Evolutionary conservation across 1,140 invertebrate species (phyloP), one percentile per base, ranked within the genome.

Genomic region (Globodera ellingtonae): DNA sequence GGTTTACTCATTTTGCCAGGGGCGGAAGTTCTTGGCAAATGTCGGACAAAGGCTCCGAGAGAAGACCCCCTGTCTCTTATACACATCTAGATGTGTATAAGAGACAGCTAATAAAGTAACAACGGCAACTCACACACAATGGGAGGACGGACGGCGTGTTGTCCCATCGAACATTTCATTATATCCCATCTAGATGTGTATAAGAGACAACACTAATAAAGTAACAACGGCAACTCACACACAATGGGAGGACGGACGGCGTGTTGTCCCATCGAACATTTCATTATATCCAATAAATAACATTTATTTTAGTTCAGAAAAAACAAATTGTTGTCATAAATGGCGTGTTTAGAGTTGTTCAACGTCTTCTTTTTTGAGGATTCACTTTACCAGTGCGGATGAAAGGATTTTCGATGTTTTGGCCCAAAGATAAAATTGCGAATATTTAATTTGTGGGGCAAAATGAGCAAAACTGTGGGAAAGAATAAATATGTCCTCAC

Each of bases 381-480:
- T 35, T 62, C 10, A 52, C 50, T 9, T 52, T 52, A 13, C 10
- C 50, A 35, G 35, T 35, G 10, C 50, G 50, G 50, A 52, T 52
- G 50, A 52, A 4, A 13, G 50, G 50, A 62, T 62, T 62, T 62
- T 62, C 35, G 15, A 62, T 35, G 15, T 18, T 52, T 35, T 52
- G 52, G 56, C 10, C 35, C 35, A 35, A 35, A 35, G 35, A 35
- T 35, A 35, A 35, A 35, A 35, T 35, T 3, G 56, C 6, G 56
- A 62, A 62, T 62, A 62, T 62, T 62, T 62, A 52, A 52, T 62
- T 18, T 18, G 13, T 13, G 13, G 56, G 10, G 18, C 56, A 6
- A 62, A 62, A 62, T 62, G 56, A 62, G 15, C 56, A 62, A 62
- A 62, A 62, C 18, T 62, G 56, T 62, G 56, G 56, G 56, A 62